phyloP scores from a whole-genome alignment of 2,797 vertebrate genomes.

The Simalia tracyae region DNA sequence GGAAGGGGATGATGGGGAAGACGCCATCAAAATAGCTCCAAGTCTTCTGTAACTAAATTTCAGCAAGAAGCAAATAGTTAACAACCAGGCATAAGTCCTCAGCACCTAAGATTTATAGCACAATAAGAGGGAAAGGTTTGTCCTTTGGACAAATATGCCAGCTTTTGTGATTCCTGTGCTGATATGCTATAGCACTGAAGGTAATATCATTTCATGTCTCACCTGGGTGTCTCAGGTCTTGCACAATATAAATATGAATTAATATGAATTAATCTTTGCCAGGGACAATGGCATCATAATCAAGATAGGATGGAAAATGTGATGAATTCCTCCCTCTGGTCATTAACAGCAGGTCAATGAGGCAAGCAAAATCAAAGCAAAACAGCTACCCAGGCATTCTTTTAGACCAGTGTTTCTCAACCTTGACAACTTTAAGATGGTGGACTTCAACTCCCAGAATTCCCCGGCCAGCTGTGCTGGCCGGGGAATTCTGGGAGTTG shows the following conservation, averaged over 20 bases:
- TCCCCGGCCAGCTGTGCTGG: too few species aligned
- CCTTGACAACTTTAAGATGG: too few species aligned
- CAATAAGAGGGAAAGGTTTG: background rate
- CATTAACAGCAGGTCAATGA: background rate
- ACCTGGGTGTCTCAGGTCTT: background rate
- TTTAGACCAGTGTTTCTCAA: background rate
- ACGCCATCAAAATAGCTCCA: background rate
- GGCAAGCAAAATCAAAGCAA: background rate
- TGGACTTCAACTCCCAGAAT: too few species aligned
- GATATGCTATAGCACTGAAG: background rate
- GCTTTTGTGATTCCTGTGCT: background rate
- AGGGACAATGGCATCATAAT: background rate
- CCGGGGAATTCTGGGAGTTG: too few species aligned
- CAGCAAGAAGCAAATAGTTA: conserved; percentile 13
- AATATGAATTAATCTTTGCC: conserved; percentile 28
- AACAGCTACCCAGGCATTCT: background rate
- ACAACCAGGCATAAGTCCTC: background rate
- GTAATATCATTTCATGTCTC: background rate
- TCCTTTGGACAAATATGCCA: conserved; percentile 11
- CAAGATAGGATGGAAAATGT: conserved; percentile 23
- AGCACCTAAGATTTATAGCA: background rate
- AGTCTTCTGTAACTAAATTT: background rate
- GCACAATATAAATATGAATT: conserved; percentile 27
- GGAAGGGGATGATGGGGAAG: background rate
- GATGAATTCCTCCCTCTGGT: conserved; percentile 18